Evolutionary conservation across 2,113 vertebrate genomes (phyloP), one percentile per base, ranked within the genome.

Genomic region (Myodes glareolus): DNA sequence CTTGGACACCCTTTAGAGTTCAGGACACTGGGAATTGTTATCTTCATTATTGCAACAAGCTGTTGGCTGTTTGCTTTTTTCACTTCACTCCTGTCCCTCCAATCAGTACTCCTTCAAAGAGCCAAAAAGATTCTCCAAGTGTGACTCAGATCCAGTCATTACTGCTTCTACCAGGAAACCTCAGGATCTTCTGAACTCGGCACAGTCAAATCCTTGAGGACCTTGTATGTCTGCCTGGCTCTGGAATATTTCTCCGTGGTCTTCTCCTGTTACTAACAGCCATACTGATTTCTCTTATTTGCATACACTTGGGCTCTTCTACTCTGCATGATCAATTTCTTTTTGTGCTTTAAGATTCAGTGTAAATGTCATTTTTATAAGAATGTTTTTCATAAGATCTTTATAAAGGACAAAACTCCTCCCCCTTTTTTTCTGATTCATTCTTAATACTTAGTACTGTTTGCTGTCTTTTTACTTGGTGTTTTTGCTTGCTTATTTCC

Each of bases 321-420:
- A 72, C 1, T 39, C 12, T 67, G 10, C 10, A 25, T 61, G 31
- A 39, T 65, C 91, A 72, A 21, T 81, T 92, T 91, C 5, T 39
- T 94, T 84, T 90, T 70, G 33, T 88, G 23, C 14, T 94, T 91
- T 90, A 94, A 82, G 36, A 89, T 33, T 94, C 27, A 77, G 21
- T 23, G 33, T 93, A 93, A 97, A 77, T 95, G 42, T 80, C 72
- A 91, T 13, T 73, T 85, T 91, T 68, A 52, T 86, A 88, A 97
- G 67, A 42, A 88, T 92, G 39, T 0, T 33, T 86, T 68, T 61
- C 12, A 29, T 33, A 88, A 77, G 47, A 47, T 65, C 29, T n/a
- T 84, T 68, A 39, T 52, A 68, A 96, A 88, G 65, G 13, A 72
- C 21, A 29, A 25, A 77, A 58, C 1, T 85, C 17, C 6, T 33